phyloP scores from a whole-genome alignment of 2,113 vertebrate genomes.

The Podiceps cristatus region DNA sequence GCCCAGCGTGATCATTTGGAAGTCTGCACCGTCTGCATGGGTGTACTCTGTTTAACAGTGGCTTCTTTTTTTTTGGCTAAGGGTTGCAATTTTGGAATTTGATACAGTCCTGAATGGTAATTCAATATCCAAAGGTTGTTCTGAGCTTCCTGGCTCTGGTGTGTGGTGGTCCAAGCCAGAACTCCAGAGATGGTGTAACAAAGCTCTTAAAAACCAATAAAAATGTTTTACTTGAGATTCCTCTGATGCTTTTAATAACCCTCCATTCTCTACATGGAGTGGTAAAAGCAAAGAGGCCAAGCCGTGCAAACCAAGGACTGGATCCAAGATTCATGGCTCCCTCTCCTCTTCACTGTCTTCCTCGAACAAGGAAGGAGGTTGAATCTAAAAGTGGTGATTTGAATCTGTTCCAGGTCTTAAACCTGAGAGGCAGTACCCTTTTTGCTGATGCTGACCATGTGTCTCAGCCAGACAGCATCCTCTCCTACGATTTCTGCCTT shows the following conservation, averaged over 20 bases:
- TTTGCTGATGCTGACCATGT: background rate
- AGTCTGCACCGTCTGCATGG: background rate
- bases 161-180: background rate
- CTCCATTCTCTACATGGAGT: background rate
- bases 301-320: background rate
- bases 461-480: conserved; percentile 13
- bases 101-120: background rate
- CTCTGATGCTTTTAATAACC: conserved; percentile 15
- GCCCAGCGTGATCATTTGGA: background rate
- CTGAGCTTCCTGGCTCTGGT: background rate
- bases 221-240: conserved; percentile 19
- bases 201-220: conserved; percentile 16
- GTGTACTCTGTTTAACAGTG: background rate
- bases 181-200: background rate
- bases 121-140: background rate
- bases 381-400: conserved; percentile 21
- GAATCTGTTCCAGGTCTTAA: conserved; percentile 32
- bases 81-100: background rate
- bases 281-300: conserved; percentile 15
- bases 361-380: conserved; percentile 8
- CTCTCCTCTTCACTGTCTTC: background rate
- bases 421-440: background rate
- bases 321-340: conserved; percentile 5
- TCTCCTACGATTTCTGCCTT: background rate
- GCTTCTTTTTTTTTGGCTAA: background rate